Evolutionary conservation across 2,888 invertebrate species (phyloP), one percentile per base, ranked within the genome.

Genomic region (Pandemis heparana): DNA sequence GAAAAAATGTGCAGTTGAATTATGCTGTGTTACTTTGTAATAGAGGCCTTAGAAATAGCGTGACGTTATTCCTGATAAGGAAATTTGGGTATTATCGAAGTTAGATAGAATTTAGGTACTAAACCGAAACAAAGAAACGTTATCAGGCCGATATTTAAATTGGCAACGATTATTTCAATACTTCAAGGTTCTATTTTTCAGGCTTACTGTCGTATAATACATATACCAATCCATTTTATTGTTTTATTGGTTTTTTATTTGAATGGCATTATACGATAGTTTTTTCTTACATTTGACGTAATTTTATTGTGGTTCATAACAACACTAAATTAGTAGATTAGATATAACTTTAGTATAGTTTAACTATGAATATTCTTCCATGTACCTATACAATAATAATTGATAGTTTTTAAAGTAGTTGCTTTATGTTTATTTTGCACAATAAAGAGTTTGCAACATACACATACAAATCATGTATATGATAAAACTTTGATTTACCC

Each of bases 141-240:
- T 67, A 65, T 65, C 65, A 39, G 38, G 10, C 32, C n/a, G 39
- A 16, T 56, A 23, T 64, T 48, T 23, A n/a, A 56, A 43, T 67
- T 41, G 12, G 41, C 53, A 56, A 67, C 46, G 18, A 43, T 18
- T 46, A 9, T 63, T 32, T 46, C 3, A 64, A 32, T 56, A 7
- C 18, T 16, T 16, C 32, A 38, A 51, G 51, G 12, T 23, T 5
- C 4, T 18, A 41, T 7, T 14, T 5, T 14, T 14, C n/a, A 53
- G 12, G 5, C 4, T 51, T 53, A 38, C 6, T 32, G 18, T 60
- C 39, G 60, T 23, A 2, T 8, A 64, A 23, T 46, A 18, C 43
- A 63, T 10, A 1, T 43, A 43, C 10, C n/a, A 65, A 16, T 38
- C 9, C n/a, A 51, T 38, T 39, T 65, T 65, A 51, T 51, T 14